These are phyloP conservation scores for Acrocephalus arundinaceus DNA, from an alignment of 2,113 vertebrate species.

Conservation along the genomic window DNA sequence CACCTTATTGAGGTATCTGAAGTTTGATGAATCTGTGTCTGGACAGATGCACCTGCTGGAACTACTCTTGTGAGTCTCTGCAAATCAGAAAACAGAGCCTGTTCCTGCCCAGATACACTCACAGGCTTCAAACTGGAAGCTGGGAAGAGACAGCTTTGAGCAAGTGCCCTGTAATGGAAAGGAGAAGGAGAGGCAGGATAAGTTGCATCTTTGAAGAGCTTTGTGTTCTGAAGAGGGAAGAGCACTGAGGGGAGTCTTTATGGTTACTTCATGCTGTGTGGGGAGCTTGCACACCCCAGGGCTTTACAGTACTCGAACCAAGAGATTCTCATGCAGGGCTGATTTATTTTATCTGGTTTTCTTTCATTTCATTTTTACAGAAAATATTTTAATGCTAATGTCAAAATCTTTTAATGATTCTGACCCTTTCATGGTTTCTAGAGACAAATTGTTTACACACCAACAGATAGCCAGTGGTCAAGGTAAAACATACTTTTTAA, in stretches of 20 bases:
- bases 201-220: background rate
- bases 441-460: background rate
- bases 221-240: background rate
- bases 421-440: background rate
- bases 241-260: background rate
- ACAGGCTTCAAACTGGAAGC: background rate
- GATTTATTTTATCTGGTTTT: background rate
- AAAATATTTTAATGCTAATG: background rate
- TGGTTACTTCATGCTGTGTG: accelerated
- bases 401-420: background rate
- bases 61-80: background rate
- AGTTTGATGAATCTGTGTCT: background rate
- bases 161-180: background rate
- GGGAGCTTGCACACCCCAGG: background rate
- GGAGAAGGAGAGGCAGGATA: background rate
- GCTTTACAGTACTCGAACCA: background rate
- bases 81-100: background rate
- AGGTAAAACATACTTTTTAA: background rate
- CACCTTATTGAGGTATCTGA: background rate
- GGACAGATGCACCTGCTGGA: background rate
- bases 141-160: background rate
- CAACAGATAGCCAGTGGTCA: background rate
- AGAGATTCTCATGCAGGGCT: background rate
- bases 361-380: background rate
- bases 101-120: background rate